Base-by-base conservation (phyloP, 2,797 vertebrate genomes). In the Naso thynnoides region DNA sequence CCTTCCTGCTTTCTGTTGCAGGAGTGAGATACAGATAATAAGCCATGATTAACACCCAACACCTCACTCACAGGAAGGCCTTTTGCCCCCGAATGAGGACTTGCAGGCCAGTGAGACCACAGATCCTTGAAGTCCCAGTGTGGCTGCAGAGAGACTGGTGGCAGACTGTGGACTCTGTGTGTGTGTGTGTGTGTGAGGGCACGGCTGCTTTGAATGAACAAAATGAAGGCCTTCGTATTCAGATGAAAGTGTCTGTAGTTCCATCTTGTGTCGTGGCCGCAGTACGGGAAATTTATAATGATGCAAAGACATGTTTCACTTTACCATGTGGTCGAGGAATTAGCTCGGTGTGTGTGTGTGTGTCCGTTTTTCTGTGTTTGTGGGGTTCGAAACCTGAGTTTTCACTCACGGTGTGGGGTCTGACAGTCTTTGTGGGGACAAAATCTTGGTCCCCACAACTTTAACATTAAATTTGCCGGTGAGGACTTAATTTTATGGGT, bases 321-420 rank as follows among this genome's bases (percentile, higher is more conserved):
- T 47, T 47, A 41, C 18, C 57, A 61, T 33, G 44, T 56, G 21
- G 48, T 29, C 24, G 44, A 45, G 38, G 50, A 39, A 47, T 60
- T 53, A 19, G 7, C 8, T 44, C 11, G 33, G 27, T 60, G 38
- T 62, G 44, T 50, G 56, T 57, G 36, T 18, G 50, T 33, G 52
- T 33, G 19, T 6, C 26, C 3, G 61, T n/a, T n/a, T n/a, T n/a
- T n/a, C n/a, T n/a, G n/a, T n/a, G n/a, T n/a, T n/a, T n/a, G n/a
- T n/a, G n/a, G n/a, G n/a, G n/a, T n/a, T n/a, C n/a, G n/a, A n/a
- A n/a, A n/a, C n/a, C n/a, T n/a, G n/a, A n/a, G n/a, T n/a, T n/a
- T n/a, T n/a, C n/a, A n/a, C n/a, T n/a, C n/a, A n/a, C n/a, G n/a
- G n/a, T n/a, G n/a, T n/a, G n/a, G n/a, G n/a, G n/a, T n/a, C n/a